These are phyloP conservation scores for Cotesia vestalis DNA, from an alignment of 1,140 invertebrate genomes.

Conservation along the genomic window DNA sequence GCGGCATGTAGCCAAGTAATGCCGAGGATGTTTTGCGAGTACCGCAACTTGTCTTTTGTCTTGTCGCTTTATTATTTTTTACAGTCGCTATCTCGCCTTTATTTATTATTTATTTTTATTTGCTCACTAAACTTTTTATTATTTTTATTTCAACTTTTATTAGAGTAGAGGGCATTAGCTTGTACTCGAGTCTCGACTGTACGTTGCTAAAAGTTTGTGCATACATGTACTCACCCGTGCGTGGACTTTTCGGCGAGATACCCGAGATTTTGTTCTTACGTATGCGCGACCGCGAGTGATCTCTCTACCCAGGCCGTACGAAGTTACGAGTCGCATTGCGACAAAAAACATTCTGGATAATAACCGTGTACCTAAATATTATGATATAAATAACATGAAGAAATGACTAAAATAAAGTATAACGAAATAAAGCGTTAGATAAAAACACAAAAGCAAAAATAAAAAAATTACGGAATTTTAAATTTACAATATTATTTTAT, in stretches of 20 bases:
- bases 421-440: background rate
- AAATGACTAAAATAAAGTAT: background rate
- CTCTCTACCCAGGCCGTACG: constrained; percentile 10
- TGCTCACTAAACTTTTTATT: no score
- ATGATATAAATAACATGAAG: background rate
- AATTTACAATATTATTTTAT: background rate
- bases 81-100: no score
- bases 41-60: no score
- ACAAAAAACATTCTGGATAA: constrained; percentile 5
- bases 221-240: no score
- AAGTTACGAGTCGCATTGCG: constrained; percentile 10
- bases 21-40: no score
- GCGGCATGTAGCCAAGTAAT: no score
- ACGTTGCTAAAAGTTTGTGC: no score
- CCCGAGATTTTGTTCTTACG: background rate
- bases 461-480: background rate
- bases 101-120: no score
- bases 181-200: no score
- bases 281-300: constrained; percentile 20
- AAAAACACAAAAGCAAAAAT: background rate
- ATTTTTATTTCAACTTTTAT: no score
- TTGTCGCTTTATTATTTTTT: no score
- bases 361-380: background rate
- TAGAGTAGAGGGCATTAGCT: no score
- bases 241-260: constrained; percentile 1